Evolutionary conservation across 2,797 vertebrate species (phyloP).

Genomic region (Spinibarbus caldwelli): DNA sequence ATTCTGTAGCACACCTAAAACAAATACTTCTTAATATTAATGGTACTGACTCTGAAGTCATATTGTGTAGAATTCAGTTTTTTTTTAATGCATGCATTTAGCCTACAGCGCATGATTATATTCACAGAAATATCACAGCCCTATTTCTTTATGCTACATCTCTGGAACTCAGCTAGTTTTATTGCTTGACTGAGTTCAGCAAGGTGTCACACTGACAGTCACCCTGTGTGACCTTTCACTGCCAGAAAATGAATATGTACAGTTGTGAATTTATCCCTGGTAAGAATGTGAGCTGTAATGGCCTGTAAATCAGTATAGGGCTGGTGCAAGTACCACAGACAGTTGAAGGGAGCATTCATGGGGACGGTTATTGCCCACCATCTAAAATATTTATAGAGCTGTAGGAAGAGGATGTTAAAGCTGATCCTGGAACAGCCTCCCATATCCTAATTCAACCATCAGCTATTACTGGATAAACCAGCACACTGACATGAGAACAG

Average conservation of each 20-base stretch:
- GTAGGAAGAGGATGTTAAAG: not conserved
- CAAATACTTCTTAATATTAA: not conserved
- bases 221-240: not conserved
- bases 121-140: not conserved
- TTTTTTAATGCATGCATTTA: not conserved
- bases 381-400: constrained; percentile 22
- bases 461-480: not conserved
- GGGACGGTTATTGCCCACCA: not conserved
- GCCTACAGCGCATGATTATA: no score
- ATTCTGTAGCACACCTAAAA: not conserved
- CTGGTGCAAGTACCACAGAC: not conserved
- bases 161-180: not conserved
- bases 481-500: not conserved
- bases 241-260: not conserved
- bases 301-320: not conserved
- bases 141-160: not conserved
- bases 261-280: not conserved
- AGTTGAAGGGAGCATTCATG: constrained; percentile 11
- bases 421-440: not conserved
- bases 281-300: not conserved
- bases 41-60: not conserved
- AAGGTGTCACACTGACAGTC: not conserved
- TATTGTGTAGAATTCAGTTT: not conserved
- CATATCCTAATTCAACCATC: not conserved
- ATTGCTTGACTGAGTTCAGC: not conserved